Conservation (phyloP, 2,888 invertebrate genomes). For the Lasioglossum calceatum region DNA sequence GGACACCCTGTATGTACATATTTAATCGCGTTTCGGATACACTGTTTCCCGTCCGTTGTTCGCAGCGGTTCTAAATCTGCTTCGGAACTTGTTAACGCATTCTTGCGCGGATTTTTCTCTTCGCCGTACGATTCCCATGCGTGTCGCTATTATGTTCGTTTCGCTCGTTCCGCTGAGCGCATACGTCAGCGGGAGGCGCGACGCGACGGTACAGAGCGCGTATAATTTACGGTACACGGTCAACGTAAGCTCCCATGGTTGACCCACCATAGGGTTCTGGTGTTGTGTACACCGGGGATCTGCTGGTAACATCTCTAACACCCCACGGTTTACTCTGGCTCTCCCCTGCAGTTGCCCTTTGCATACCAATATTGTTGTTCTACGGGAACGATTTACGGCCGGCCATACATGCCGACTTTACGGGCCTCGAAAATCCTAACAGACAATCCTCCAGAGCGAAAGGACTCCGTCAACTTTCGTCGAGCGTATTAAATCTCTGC, state of each 20-base stretch:
- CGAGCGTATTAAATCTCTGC: not conserved
- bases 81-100: not conserved
- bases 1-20: too few relatives aligned
- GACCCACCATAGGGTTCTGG: constrained; percentile 56
- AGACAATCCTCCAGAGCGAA: not conserved
- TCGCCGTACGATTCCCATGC: not conserved
- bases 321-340: constrained; percentile 33
- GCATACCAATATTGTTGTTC: constrained; percentile 72
- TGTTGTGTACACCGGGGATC: constrained; percentile 33
- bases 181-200: constrained; percentile 1
- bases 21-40: not conserved
- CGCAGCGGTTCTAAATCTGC: not conserved
- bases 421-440: constrained; percentile 20
- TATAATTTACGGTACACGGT: constrained; percentile 73
- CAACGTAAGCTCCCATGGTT: constrained; percentile 70
- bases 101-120: not conserved
- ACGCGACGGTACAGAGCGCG: not conserved
- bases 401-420: constrained; percentile 10
- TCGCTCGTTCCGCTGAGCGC: constrained; percentile 16
- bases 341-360: constrained; percentile 62
- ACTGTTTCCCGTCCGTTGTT: not conserved
- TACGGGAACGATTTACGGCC: constrained; percentile 67
- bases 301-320: constrained; percentile 44
- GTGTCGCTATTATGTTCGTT: not conserved
- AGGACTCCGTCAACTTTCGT: not conserved